phyloP scores from a whole-genome alignment of 2,888 invertebrate species.

The Eledona agricola region DNA sequence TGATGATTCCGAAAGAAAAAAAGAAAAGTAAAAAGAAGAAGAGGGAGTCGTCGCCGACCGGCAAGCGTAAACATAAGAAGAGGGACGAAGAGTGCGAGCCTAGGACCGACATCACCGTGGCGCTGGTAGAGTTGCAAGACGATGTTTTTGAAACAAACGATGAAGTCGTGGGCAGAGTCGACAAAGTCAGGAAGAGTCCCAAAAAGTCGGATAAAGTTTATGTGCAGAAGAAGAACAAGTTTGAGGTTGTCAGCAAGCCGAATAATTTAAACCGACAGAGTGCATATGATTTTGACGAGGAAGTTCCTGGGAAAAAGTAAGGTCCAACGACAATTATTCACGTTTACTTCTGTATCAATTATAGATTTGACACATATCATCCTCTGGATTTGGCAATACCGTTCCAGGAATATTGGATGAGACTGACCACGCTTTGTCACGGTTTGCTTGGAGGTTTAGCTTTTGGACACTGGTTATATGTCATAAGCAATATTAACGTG shows the following conservation, averaged over 20 bases:
- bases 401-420: conserved; percentile 66
- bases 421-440: conserved; percentile 67
- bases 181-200: conserved; percentile 57
- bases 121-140: conserved; percentile 62
- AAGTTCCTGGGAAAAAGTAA: conserved; percentile 46
- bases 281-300: conserved; percentile 50
- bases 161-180: conserved; percentile 47
- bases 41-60: conserved; percentile 53
- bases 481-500: conserved; percentile 64
- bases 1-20: conserved; percentile 63
- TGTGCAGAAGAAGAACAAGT: conserved; percentile 61
- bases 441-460: conserved; percentile 69
- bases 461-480: conserved; percentile 68
- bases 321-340: background rate
- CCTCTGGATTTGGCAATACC: conserved; percentile 67
- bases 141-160: conserved; percentile 61
- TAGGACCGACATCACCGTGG: conserved; percentile 59
- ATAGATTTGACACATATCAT: conserved; percentile 36
- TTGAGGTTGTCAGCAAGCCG: conserved; percentile 53
- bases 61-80: conserved; percentile 57
- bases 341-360: conserved; percentile 3
- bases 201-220: conserved; percentile 59
- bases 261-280: conserved; percentile 45
- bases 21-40: conserved; percentile 61
- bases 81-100: conserved; percentile 59